Conservation (phyloP, 1,140 invertebrate genomes). For the honey bee (Apis mellifera) region Amel_HAv3.1 CM009931.2:11048001-11048500, state of each 20-base stretch:
- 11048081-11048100: not conserved
- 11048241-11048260: not conserved
- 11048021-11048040: not conserved
- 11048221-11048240: not conserved
- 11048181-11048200: not conserved
- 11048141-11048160: not conserved
- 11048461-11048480: not conserved
- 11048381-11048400: not conserved
- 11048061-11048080: slow-evolving; percentile 9
- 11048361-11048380: not conserved
- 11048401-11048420: not conserved
- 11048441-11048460: not conserved
- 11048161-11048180: not conserved
- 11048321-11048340: not conserved
- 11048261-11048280: not conserved
- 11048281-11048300: not conserved
- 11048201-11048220: not conserved
- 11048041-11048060: not conserved
- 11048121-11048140: not conserved
- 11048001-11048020: not conserved
- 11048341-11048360: too few species aligned
- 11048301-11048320: not conserved
- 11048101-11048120: not conserved
- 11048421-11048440: not conserved
- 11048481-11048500: not conserved